phyloP scores from a whole-genome alignment of 2,888 invertebrate species.

The Hartigia nigra region DNA sequence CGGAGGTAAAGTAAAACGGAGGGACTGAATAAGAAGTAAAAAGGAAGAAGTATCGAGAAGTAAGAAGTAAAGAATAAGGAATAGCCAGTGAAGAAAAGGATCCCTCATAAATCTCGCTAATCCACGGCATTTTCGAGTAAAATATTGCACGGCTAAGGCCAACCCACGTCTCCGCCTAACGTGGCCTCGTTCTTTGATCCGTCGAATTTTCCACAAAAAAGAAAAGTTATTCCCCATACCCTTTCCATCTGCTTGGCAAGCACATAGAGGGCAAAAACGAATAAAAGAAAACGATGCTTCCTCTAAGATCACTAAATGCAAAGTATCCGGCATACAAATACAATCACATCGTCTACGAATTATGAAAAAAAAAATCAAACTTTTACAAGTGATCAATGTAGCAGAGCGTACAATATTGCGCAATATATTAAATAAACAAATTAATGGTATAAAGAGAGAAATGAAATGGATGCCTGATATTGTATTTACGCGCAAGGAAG shows the following conservation, averaged over 20 bases:
- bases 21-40: background rate
- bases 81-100: slow-evolving; percentile 13
- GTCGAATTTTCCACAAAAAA: background rate
- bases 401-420: background rate
- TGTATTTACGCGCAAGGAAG: background rate
- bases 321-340: background rate
- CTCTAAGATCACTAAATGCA: background rate
- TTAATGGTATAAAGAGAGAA: background rate
- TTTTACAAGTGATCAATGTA: background rate
- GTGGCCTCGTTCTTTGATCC: background rate
- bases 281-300: background rate
- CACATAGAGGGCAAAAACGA: background rate
- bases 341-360: background rate
- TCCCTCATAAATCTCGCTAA: slow-evolving; percentile 48
- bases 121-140: slow-evolving; percentile 45
- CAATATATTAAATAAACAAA: background rate
- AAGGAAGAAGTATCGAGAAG: background rate
- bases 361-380: background rate
- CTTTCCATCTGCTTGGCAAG: background rate
- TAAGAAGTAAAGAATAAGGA: slow-evolving; percentile 1
- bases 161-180: background rate
- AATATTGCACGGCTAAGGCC: slow-evolving; percentile 37
- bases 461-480: background rate
- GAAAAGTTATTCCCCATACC: background rate
- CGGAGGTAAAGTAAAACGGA: background rate